A percentile compares a stretch with the other conserved stretches of the same genome.
phyloP scores from a whole-genome alignment of 2,113 vertebrate species.

The Syngnathus scovelli region DNA sequence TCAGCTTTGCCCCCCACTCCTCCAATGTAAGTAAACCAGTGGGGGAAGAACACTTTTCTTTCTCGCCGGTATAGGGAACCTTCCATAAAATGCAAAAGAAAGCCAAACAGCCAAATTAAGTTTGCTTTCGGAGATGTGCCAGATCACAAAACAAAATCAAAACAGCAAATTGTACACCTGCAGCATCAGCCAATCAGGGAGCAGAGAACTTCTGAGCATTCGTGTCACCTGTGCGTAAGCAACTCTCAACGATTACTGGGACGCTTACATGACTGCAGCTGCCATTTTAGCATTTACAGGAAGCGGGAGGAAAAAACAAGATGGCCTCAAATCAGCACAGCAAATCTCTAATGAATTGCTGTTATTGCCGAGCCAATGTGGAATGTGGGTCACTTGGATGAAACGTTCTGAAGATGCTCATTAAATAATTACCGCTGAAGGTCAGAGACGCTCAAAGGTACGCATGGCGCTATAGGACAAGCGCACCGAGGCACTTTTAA shows the following conservation, averaged over 20 bases:
- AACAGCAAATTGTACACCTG: too few relatives aligned
- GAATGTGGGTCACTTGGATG: constrained; percentile 57
- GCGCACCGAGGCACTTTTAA: constrained; percentile 12
- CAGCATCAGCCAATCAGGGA: too few relatives aligned
- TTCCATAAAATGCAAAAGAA: not conserved
- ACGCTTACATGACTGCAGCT: not conserved
- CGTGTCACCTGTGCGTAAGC: too few relatives aligned
- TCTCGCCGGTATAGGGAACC: constrained; percentile 1
- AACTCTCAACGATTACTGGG: not conserved
- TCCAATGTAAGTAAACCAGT: constrained; percentile 20
- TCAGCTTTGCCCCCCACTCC: not conserved
- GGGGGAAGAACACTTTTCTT: not conserved
- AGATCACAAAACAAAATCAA: too few relatives aligned
- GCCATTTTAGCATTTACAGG: constrained; percentile 1
- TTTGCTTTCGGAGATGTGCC: too few relatives aligned
- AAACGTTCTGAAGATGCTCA: constrained; percentile 57
- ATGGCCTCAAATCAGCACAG: constrained; percentile 25
- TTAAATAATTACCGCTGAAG: constrained; percentile 47
- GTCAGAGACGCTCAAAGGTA: constrained; percentile 33
- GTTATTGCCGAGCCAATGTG: constrained; percentile 25
- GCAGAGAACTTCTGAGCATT: too few relatives aligned
- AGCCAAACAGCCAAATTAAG: constrained; percentile 1
- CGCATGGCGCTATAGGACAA: not conserved
- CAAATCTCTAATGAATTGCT: constrained; percentile 44
- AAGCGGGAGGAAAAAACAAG: constrained; percentile 1